Conservation (phyloP, 2,888 invertebrate species). For the Spisula subtruncata region DNA sequence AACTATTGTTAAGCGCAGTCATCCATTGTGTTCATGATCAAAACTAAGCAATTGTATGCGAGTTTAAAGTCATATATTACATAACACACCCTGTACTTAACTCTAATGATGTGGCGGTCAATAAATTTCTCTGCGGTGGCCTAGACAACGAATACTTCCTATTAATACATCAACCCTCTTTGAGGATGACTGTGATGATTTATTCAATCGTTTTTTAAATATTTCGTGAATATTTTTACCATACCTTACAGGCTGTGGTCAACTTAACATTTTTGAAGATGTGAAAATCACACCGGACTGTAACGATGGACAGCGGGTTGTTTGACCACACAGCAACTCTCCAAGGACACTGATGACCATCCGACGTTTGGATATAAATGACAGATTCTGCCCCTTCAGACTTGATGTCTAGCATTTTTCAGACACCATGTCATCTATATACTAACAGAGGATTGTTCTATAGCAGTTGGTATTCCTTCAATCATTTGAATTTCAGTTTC, state of each 20-base stretch:
- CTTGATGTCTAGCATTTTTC: not conserved
- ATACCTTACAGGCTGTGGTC: slow-evolving; percentile 27
- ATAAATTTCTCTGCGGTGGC: slow-evolving; percentile 52
- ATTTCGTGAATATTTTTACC: not conserved
- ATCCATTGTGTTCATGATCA: slow-evolving; percentile 48
- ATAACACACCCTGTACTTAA: slow-evolving; percentile 24
- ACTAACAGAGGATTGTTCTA: too few relatives aligned
- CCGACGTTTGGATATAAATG: not conserved
- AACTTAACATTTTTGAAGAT: not conserved
- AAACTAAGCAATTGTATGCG: slow-evolving; percentile 49
- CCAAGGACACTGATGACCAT: not conserved
- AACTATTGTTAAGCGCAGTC: slow-evolving; percentile 25
- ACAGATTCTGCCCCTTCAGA: not conserved
- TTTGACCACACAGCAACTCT: slow-evolving; percentile 3
- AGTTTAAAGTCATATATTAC: slow-evolving; percentile 45
- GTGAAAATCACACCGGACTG: slow-evolving; percentile 17
- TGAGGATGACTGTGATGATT: slow-evolving; percentile 36
- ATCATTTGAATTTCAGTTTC: too few relatives aligned
- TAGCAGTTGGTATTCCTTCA: too few relatives aligned
- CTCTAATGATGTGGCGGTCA: slow-evolving; percentile 46
- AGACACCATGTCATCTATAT: not conserved
- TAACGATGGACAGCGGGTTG: not conserved
- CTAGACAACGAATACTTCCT: slow-evolving; percentile 35
- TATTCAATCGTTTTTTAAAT: not conserved
- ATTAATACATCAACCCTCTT: slow-evolving; percentile 39